Conservation (phyloP, 1,140 invertebrate species). For the Cyclargus thomasi region DNA sequence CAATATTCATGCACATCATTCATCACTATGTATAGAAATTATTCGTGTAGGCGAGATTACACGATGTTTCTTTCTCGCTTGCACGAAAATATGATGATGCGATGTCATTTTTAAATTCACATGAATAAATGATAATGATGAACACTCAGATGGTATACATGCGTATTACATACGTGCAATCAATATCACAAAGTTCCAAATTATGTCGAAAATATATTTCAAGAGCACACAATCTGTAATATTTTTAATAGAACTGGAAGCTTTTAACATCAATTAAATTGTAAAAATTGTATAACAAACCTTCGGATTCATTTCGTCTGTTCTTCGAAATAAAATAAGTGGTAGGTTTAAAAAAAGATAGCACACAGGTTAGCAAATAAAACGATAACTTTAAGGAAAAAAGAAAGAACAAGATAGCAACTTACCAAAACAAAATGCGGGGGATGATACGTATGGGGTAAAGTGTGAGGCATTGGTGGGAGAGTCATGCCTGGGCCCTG, state of each 20-base stretch:
- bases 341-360: background rate
- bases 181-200: background rate
- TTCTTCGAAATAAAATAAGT: background rate
- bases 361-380: background rate
- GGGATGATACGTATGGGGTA: slow-evolving; percentile 70
- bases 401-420: slow-evolving; percentile 45
- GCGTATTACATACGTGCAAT: slow-evolving; percentile 34
- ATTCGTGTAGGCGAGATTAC: background rate
- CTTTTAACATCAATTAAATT: background rate
- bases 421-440: slow-evolving; percentile 71
- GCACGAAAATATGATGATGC: background rate
- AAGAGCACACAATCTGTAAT: background rate
- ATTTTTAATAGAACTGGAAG: background rate
- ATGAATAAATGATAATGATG: background rate
- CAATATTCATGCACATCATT: background rate
- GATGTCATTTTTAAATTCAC: background rate
- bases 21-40: background rate
- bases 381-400: slow-evolving; percentile 16
- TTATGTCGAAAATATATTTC: background rate
- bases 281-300: background rate
- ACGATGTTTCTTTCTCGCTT: background rate
- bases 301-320: background rate
- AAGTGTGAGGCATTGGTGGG: slow-evolving; percentile 66
- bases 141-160: slow-evolving; percentile 20
- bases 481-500: slow-evolving; percentile 69